Base-by-base conservation (phyloP, 2,888 invertebrate species). In the Leucania comma region DNA sequence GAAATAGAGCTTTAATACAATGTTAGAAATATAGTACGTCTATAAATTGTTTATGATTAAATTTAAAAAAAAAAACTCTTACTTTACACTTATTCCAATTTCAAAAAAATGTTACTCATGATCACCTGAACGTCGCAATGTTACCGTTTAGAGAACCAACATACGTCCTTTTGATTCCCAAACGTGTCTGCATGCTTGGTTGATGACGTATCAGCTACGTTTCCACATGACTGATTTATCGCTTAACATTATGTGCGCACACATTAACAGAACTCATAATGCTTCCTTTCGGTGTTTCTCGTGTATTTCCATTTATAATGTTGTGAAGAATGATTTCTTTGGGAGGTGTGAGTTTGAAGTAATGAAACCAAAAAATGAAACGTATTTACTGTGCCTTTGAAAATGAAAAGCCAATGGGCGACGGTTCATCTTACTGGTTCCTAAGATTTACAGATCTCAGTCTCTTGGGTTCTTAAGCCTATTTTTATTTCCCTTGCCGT, bases 181-280 rank as follows among this genome's bases (percentile, higher is more conserved):
- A 32, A 60, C 22, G 17, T 24, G 35, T n/a, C 29, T 10, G 14
- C 48, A 58, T 20, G 48, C 53, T 64, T 69, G 24, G 48, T 22
- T 61, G 81, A 57, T 69, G 56, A 81, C 56, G 26, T 54, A 80
- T 64, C 62, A 75, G 53, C 51, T 42, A 42, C 48, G 51, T 8
- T 77, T 61, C 42, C 53, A 4, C 56, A 24, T 70, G 78, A 81
- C 29, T 20, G 62, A 81, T 81, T 81, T 76, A 75, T 76, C 42
- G 59, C 38, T 48, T 5, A 50, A 50, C 46, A 75, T 60, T 48
- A 74, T 22, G 56, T 38, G 50, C 20, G 50, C 29, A 80, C 29
- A 75, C 56, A 65, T 75, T 79, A 80, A 59, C 38, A 63, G 29
- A 66, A 56, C 38, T 61, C 75, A 65, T 51, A 35, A 75, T 32